phyloP scores from a whole-genome alignment of 1,140 invertebrate species.

The Ostrea edulis region DNA sequence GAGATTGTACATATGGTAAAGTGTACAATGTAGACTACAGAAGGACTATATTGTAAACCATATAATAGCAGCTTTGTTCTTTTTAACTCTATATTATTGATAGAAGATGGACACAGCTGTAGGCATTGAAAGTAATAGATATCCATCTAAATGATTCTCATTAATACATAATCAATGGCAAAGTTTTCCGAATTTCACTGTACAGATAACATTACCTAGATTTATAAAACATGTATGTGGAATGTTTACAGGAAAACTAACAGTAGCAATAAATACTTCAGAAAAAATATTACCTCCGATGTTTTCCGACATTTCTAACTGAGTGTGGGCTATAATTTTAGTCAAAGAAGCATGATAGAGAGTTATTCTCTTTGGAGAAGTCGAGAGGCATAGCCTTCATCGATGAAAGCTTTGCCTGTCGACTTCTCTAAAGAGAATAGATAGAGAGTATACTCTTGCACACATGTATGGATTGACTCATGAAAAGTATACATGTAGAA shows the following conservation, averaged over 20 bases:
- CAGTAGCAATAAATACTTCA: neutral
- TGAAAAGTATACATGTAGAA: too few relatives aligned
- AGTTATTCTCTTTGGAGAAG: too few relatives aligned
- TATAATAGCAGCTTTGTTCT: neutral
- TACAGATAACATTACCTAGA: neutral
- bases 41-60: neutral
- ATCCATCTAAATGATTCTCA: neutral
- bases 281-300: too few relatives aligned
- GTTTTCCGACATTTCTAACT: too few relatives aligned
- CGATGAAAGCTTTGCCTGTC: too few relatives aligned
- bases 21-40: neutral
- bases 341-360: too few relatives aligned
- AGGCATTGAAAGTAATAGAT: neutral
- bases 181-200: neutral
- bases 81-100: neutral
- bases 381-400: too few relatives aligned
- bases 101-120: neutral
- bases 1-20: neutral
- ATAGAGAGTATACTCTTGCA: too few relatives aligned
- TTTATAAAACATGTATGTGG: neutral
- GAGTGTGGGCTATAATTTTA: too few relatives aligned
- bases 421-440: too few relatives aligned
- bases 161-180: neutral
- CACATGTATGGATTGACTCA: too few relatives aligned
- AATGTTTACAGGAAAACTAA: conserved; percentile 24